A percentile compares a stretch with the other conserved stretches of the same genome.
Conservation (phyloP, 2,113 vertebrate genomes). For the Hylia prasina region DNA sequence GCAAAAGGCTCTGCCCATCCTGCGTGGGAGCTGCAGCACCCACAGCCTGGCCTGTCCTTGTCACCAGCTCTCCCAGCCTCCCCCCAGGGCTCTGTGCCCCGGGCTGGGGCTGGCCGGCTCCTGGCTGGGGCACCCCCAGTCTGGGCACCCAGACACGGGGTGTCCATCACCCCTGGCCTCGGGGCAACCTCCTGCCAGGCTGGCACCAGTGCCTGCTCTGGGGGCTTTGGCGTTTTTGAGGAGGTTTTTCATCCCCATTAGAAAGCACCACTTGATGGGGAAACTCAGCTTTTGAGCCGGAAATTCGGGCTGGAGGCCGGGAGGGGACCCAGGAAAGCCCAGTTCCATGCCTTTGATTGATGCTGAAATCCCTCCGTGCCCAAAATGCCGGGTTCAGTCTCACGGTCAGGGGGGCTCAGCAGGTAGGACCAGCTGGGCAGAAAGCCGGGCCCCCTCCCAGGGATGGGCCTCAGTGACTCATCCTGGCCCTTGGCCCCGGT, state of each 20-base stretch:
- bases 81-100: not conserved
- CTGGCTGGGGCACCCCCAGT: not conserved
- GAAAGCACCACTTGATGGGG: not conserved
- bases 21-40: not conserved
- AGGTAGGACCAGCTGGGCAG: not conserved
- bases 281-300: rapidly evolving
- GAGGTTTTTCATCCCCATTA: not conserved
- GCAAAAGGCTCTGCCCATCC: not conserved
- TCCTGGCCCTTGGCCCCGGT: not conserved
- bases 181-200: not conserved
- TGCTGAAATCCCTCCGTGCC: not conserved
- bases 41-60: not conserved
- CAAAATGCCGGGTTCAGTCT: rapidly evolving
- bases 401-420: not conserved
- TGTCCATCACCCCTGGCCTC: rapidly evolving
- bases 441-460: not conserved
- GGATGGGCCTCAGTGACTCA: not conserved
- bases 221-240: not conserved
- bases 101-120: not conserved
- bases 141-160: not conserved
- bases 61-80: not conserved
- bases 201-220: not conserved
- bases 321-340: no score
- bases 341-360: rapidly evolving
- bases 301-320: rapidly evolving